Conservation (phyloP, 2,888 invertebrate species). For the Tinea semifulvella region DNA sequence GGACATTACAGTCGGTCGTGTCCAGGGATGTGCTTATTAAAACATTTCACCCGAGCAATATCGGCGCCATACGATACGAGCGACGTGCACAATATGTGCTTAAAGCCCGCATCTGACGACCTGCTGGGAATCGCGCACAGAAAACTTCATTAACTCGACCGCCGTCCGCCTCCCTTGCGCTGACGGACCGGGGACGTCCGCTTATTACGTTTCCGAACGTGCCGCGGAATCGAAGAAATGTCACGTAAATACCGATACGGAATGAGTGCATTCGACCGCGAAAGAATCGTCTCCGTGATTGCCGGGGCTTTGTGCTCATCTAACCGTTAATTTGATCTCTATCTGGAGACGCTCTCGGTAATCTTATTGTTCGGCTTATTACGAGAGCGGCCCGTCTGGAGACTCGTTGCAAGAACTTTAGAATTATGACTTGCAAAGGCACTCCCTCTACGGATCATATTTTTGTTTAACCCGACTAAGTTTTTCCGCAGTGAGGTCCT, state of each 20-base stretch:
- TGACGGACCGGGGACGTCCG: constrained; percentile 40
- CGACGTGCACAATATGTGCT: constrained; percentile 61
- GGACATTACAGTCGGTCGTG: constrained; percentile 33
- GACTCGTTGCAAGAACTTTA: constrained; percentile 3
- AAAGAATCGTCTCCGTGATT: constrained; percentile 58
- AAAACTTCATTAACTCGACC: constrained; percentile 67
- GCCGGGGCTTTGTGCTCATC: constrained; percentile 53
- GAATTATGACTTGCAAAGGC: constrained; percentile 5
- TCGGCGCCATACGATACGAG: constrained; percentile 33
- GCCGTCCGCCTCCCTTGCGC: constrained; percentile 23
- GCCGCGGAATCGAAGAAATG: constrained; percentile 66
- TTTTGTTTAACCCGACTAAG: constrained; percentile 9
- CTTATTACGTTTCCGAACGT: constrained; percentile 63
- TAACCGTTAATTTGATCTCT: constrained; percentile 62
- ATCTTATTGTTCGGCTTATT: constrained; percentile 46
- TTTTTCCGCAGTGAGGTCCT: constrained; percentile 10
- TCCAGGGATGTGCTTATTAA: constrained; percentile 62
- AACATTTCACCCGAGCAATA: constrained; percentile 62
- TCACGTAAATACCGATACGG: constrained; percentile 39
- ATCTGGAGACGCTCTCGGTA: constrained; percentile 25
- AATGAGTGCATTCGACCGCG: constrained; percentile 22
- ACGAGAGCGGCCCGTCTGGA: constrained; percentile 28
- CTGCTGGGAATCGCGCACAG: constrained; percentile 49
- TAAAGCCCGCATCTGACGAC: constrained; percentile 61
- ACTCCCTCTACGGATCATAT: constrained; percentile 8